Conservation (phyloP, 92 coral and sea anemone genomes). For the Phymanthus crucifer region DNA sequence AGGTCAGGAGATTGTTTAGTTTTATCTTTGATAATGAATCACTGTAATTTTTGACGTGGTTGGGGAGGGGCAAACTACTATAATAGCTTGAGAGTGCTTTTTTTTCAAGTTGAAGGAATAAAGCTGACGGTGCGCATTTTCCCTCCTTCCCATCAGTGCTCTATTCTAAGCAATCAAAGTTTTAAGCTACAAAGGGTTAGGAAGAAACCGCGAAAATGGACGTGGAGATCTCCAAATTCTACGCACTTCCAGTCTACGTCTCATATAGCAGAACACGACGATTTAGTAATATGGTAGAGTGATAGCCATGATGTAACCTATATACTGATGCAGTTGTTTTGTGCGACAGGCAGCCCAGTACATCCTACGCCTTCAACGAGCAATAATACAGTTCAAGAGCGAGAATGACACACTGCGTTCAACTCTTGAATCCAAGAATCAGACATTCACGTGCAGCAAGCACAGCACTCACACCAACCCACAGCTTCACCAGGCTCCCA, state of each 20-base stretch:
- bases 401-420: conserved; percentile 58
- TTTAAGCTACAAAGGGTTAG: too few species aligned
- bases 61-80: not conserved
- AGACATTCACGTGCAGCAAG: not conserved
- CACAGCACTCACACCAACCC: not conserved
- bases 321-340: not conserved
- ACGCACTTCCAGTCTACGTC: too few species aligned
- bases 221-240: too few species aligned
- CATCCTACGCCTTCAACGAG: conserved; percentile 71
- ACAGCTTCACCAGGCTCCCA: not conserved
- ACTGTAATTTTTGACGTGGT: not conserved
- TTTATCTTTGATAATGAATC: not conserved
- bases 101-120: not conserved
- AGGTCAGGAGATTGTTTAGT: conserved; percentile 19
- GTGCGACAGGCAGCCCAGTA: conserved; percentile 68
- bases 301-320: not conserved
- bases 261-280: too few species aligned
- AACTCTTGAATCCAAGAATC: conserved; percentile 33
- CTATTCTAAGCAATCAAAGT: too few species aligned
- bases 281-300: too few species aligned
- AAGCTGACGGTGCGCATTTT: too few species aligned
- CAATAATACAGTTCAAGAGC: conserved; percentile 67
- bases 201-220: too few species aligned
- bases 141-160: too few species aligned
- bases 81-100: too few species aligned